Evolutionary conservation across 2,113 vertebrate species (phyloP).

Genomic region (Cebidichthys violaceus): DNA sequence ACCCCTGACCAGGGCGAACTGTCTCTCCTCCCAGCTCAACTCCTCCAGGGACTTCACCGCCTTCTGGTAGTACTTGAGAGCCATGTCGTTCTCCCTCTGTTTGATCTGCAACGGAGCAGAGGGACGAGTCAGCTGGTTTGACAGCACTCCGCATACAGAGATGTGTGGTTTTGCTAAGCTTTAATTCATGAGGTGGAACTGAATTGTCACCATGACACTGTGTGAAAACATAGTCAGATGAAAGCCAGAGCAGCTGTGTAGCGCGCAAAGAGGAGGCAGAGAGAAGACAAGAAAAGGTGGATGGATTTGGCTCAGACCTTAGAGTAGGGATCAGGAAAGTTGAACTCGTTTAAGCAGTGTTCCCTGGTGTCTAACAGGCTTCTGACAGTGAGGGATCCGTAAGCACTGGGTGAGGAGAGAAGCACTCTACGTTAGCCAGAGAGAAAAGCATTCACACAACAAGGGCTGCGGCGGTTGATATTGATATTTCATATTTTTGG

Average conservation of each 20-base stretch:
- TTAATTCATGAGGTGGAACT: background rate
- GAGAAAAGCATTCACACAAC: conserved; percentile 48
- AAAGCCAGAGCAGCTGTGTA: conserved; percentile 9
- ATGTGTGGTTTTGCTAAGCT: background rate
- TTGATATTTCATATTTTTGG: background rate
- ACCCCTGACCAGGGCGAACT: conserved; percentile 94
- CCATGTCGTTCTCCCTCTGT: conserved; percentile 93
- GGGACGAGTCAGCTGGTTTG: background rate
- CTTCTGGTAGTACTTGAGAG: conserved; percentile 90
- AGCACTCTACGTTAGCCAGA: conserved; percentile 73
- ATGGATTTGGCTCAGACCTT: conserved; percentile 87
- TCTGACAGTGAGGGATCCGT: conserved; percentile 97
- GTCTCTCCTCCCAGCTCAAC: conserved; percentile 93
- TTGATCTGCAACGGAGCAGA: conserved; percentile 87
- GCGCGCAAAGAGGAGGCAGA: conserved; percentile 21
- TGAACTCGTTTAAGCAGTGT: conserved; percentile 98
- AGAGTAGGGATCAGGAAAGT: conserved; percentile 98
- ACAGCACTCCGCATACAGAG: background rate
- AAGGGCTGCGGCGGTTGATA: background rate
- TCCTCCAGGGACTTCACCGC: conserved; percentile 89
- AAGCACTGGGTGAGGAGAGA: conserved; percentile 87
- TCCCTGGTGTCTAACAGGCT: conserved; percentile 98
- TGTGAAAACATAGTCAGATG: background rate
- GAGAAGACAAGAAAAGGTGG: conserved; percentile 25
- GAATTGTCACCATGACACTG: background rate